Percentiles rank a stretch among this genome's conserved stretches.
phyloP scores from a whole-genome alignment of 2,888 invertebrate species.

The Leptogaster cylindrica region DNA sequence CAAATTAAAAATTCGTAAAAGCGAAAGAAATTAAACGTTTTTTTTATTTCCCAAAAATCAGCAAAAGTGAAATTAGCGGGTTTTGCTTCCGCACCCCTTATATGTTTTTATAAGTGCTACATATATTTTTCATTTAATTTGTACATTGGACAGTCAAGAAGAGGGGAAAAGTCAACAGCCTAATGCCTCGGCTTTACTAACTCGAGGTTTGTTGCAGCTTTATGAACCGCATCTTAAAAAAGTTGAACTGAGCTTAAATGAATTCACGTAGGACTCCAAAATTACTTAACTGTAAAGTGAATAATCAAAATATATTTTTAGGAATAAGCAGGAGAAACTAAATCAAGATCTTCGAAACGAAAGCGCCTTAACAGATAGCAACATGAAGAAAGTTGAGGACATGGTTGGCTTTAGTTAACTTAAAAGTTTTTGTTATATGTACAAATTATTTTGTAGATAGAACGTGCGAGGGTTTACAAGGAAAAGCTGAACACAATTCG shows the following conservation, averaged over 20 bases:
- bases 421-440: not conserved
- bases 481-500: slow-evolving; percentile 58
- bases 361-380: slow-evolving; percentile 57
- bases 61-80: no score
- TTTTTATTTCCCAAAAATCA: no score
- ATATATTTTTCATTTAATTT: no score
- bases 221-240: slow-evolving; percentile 55
- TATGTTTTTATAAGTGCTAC: no score
- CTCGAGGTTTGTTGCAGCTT: slow-evolving; percentile 55
- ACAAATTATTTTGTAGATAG: slow-evolving; percentile 54
- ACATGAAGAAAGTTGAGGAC: slow-evolving; percentile 54
- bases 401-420: slow-evolving; percentile 53
- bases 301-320: slow-evolving; percentile 48
- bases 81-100: no score
- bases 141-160: no score
- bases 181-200: no score
- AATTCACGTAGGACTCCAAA: slow-evolving; percentile 53
- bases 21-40: no score
- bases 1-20: no score
- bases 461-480: slow-evolving; percentile 56
- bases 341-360: slow-evolving; percentile 59
- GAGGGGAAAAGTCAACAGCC: no score
- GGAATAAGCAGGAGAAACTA: slow-evolving; percentile 59
- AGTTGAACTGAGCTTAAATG: slow-evolving; percentile 55
- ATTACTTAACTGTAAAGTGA: no score